Evolutionary conservation across 2,888 invertebrate species (phyloP), one percentile per base, ranked within the genome.

Genomic region (Conchocele bisecta): DNA sequence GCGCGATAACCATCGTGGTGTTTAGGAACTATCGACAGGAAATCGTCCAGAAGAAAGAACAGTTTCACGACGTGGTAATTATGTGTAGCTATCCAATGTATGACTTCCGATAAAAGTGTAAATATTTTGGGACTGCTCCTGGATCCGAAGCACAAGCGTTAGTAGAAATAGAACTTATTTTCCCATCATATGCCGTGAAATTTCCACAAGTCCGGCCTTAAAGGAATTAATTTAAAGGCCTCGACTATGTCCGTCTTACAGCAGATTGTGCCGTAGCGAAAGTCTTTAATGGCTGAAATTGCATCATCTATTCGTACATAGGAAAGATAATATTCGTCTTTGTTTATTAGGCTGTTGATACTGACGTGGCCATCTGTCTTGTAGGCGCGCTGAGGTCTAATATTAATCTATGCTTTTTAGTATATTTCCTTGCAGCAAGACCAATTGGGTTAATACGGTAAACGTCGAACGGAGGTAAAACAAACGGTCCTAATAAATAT

Each of bases 281-380:
- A 33, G n/a, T 59, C n/a, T n/a, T n/a, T n/a, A n/a, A n/a, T n/a
- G n/a, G n/a, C n/a, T n/a, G n/a, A n/a, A n/a, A n/a, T n/a, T n/a
- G n/a, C n/a, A n/a, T n/a, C n/a, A n/a, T n/a, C n/a, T n/a, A n/a
- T n/a, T n/a, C n/a, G n/a, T n/a, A n/a, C n/a, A n/a, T n/a, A n/a
- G n/a, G n/a, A 42, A 26, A 71, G 44, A 13, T 64, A 67, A 50
- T 44, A 68, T n/a, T 51, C 28, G 15, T 67, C 56, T 64, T 79
- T 75, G 41, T 70, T 64, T n/a, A 79, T 79, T n/a, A 79, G 24
- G n/a, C 60, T 48, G 33, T 73, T 79, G 1, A 79, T 46, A 29
- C 74, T 79, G n/a, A 15, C 24, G n/a, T 72, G 53, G 5, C 28
- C 28, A 26, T 11, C 11, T 35, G 59, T 46, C n/a, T 75, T 50